These are phyloP conservation scores for Cossypha polioptera DNA, from an alignment of 2,797 vertebrate species.

Conservation along the genomic window DNA sequence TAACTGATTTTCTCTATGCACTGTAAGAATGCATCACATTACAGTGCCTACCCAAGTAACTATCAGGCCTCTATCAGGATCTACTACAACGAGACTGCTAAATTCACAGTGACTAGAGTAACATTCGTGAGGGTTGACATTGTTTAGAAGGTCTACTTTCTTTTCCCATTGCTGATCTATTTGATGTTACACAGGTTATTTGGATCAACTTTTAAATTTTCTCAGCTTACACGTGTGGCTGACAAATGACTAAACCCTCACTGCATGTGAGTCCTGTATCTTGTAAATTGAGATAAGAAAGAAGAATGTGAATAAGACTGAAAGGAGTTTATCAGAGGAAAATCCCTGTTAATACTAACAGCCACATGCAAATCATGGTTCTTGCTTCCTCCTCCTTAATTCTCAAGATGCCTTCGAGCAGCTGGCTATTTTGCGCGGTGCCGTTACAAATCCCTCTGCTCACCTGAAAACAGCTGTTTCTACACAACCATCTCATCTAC, in stretches of 20 bases:
- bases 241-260: neutral
- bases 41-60: neutral
- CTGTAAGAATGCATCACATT: neutral
- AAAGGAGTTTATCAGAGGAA: slow-evolving; percentile 31
- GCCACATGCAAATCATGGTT: neutral
- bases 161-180: neutral
- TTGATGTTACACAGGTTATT: neutral
- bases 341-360: slow-evolving; percentile 37
- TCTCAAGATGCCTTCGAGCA: neutral
- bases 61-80: neutral
- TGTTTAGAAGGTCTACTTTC: neutral
- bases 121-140: neutral
- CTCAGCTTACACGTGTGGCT: neutral
- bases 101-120: neutral
- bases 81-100: neutral
- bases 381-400: neutral
- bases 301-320: neutral
- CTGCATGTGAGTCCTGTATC: neutral
- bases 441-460: neutral
- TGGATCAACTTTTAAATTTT: neutral
- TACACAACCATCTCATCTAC: neutral
- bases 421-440: neutral
- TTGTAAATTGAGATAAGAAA: slow-evolving; percentile 2
- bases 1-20: neutral
- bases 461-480: neutral